Evolutionary conservation across 2,888 invertebrate species (phyloP).

Genomic region (Mimachlamys varia): DNA sequence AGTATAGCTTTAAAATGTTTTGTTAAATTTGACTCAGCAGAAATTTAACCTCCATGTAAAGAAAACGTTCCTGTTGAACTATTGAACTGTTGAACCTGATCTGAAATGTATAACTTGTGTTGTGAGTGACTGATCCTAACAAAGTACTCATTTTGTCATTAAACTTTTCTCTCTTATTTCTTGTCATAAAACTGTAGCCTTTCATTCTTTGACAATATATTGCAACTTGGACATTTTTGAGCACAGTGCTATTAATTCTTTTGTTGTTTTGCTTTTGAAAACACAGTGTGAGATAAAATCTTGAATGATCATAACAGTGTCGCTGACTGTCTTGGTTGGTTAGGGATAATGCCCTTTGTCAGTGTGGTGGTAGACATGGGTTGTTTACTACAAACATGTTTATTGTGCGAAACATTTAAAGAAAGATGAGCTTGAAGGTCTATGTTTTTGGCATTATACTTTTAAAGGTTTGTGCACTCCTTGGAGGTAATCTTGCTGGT

Average conservation of each 20-base stretch:
- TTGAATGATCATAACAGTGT: too few species aligned
- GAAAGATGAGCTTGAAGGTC: background rate
- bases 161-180: background rate
- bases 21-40: conserved; percentile 5
- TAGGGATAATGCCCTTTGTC: background rate
- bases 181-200: background rate
- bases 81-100: background rate
- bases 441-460: background rate
- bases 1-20: background rate
- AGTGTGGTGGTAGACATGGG: background rate
- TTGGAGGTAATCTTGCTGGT: background rate
- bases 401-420: background rate
- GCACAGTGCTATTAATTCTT: background rate
- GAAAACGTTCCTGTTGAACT: conserved; percentile 5
- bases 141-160: background rate
- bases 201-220: background rate
- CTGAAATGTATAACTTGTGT: background rate
- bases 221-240: too few species aligned
- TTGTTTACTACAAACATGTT: conserved; percentile 23
- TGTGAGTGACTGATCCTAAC: background rate
- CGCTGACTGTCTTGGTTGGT: background rate
- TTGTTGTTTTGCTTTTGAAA: background rate
- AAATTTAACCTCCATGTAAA: background rate
- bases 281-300: background rate
- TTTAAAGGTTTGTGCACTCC: background rate